Evolutionary conservation across 2,888 invertebrate species (phyloP), one percentile per base, ranked within the genome.

Genomic region (Micoletzkya japonica): DNA sequence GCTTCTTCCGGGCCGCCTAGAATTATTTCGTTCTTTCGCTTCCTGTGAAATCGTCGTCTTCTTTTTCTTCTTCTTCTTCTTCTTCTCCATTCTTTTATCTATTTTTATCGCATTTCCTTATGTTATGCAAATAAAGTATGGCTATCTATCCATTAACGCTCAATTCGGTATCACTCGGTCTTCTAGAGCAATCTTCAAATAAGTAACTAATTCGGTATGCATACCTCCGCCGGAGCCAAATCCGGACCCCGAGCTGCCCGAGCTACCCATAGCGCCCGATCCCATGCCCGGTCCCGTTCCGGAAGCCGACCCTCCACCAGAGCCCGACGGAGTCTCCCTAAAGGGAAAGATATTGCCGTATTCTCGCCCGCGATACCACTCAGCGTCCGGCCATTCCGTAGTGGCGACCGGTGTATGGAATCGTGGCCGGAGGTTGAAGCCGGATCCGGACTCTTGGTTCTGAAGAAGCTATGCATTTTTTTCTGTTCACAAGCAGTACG

Each of bases 351-450:
- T n/a, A n/a, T 24, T 24, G 7, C 54, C 7, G 24, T 54, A 20
- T 54, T 54, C 54, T 10, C 6, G 54, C 17, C 26, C n/a, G n/a
- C 10, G 10, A 44, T 44, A 44, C 44, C 44, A 30, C 17, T 66
- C 54, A 20, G 37, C 54, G 4, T 20, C 4, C 26, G 52, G 37
- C 64, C 64, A 66, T 14, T 66, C 54, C 6, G 54, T 24, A 37
- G 52, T 37, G 26, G 34, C 28, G 20, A 34, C 24, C 7, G 63
- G 50, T n/a, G 64, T 66, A 28, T 54, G 64, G 64, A 66, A 66
- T 1, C 36, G 30, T 36, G 64, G 64, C 7, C 37, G 64, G 26
- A 66, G 64, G 10, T 66, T 66, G 64, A 66, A 66, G 24, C 24
- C n/a, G n/a, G n/a, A n/a, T n/a, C n/a, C n/a, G n/a, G n/a, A n/a